Conservation (phyloP, 2,113 vertebrate species). For the Marcusenius ussheri region DNA sequence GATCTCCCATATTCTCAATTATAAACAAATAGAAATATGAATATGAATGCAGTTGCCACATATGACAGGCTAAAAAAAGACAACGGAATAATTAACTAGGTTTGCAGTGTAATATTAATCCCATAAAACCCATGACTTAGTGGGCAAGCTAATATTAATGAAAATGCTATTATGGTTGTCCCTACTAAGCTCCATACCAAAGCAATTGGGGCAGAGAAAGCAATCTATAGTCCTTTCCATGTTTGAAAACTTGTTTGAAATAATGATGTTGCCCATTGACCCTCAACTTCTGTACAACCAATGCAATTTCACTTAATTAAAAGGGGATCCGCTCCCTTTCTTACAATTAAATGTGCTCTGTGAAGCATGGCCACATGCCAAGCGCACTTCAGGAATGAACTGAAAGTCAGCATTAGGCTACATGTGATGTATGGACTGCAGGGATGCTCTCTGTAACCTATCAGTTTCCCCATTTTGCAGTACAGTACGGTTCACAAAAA, state of each 20-base stretch:
- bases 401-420: neutral
- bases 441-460: neutral
- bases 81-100: neutral
- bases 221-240: neutral
- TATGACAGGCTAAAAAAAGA: neutral
- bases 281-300: neutral
- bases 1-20: neutral
- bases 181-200: neutral
- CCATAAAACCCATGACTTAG: neutral
- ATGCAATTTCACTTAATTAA: conserved; percentile 16
- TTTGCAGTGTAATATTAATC: neutral
- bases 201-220: neutral
- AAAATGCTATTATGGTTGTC: neutral
- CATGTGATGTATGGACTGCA: neutral
- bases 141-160: neutral
- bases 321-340: neutral
- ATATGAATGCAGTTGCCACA: neutral
- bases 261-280: conserved; percentile 11
- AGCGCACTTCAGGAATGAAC: neutral
- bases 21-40: neutral
- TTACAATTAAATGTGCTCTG: conserved; percentile 7
- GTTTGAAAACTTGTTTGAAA: conserved; percentile 6
- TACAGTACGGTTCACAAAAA: neutral
- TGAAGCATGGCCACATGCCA: neutral
- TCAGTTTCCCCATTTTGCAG: neutral